A percentile compares a stretch with the other conserved stretches of the same genome.
phyloP scores from a whole-genome alignment of 2,888 invertebrate species.

The Himalopsyche tibetana region DNA sequence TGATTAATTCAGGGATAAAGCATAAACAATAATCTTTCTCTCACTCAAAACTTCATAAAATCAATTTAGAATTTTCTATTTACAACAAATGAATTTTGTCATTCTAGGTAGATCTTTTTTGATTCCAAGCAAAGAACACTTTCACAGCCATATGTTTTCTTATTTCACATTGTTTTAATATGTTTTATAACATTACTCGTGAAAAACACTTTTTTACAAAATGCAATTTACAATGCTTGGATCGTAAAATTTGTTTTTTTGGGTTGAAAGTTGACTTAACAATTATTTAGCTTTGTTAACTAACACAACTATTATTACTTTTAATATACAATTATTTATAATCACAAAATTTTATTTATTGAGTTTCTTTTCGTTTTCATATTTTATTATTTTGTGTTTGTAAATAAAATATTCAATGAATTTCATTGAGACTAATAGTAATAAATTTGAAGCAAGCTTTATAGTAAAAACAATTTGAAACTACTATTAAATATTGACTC shows the following conservation, averaged over 20 bases:
- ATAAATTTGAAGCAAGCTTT: constrained; percentile 12
- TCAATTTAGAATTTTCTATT: background rate
- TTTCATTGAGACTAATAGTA: background rate
- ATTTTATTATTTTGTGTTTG: background rate
- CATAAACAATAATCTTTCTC: too few species aligned
- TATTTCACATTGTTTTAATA: background rate
- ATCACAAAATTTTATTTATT: background rate
- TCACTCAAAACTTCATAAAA: too few species aligned
- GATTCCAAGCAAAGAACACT: background rate
- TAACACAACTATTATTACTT: background rate
- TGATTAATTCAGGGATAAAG: too few species aligned
- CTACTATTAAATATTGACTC: too few species aligned
- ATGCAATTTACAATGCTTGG: constrained; percentile 26
- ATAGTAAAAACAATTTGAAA: background rate
- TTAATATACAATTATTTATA: background rate
- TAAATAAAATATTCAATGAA: constrained; percentile 9
- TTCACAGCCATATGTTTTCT: background rate
- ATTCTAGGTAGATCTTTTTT: background rate
- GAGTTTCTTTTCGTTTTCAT: background rate
- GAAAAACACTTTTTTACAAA: background rate
- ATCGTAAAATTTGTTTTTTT: constrained; percentile 20
- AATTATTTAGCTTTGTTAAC: constrained; percentile 6
- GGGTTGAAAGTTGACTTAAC: constrained; percentile 11
- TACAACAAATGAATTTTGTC: background rate
- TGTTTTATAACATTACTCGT: constrained; percentile 11